Base-by-base conservation (phyloP, 2,888 invertebrate genomes). In the Caenorhabditis drosophilae region DNA sequence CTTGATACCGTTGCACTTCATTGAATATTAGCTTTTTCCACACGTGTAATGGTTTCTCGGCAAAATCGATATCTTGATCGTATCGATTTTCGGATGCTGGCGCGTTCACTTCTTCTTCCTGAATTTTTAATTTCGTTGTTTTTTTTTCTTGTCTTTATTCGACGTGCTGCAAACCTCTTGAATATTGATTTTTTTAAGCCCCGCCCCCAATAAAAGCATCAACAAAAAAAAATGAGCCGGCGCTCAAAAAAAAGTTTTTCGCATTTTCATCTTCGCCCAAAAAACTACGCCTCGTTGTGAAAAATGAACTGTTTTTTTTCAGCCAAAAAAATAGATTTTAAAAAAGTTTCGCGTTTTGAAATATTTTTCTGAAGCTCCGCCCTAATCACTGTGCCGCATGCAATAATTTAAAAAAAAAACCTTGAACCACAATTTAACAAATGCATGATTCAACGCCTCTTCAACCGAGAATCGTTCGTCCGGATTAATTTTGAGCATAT, bases 391-490 rank as follows among this genome's bases (percentile, higher is more conserved):
- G n/a, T n/a, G n/a, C n/a, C n/a, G n/a, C n/a, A n/a, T n/a, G n/a
- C n/a, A n/a, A n/a, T n/a, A n/a, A n/a, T n/a, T n/a, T n/a, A n/a
- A n/a, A n/a, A n/a, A n/a, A n/a, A n/a, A n/a, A n/a, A 97, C 96
- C 87, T 98, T 97, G 87, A 93, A 98, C 98, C 98, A 98, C 69
- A 98, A 93, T 87, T 95, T 94, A 85, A 98, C 98, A 88, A 98
- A 98, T 67, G 96, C 94, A 87, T 98, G 98, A 18, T 74, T 88
- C 78, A 98, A 89, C 71, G 98, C 98, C 83, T 97, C 95, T 86
- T 97, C 96, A 55, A 98, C 97, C 50, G 93, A 94, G 88, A 96
- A 98, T 87, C 98, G 89, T 56, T 91, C 89, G 87, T 94, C 93
- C 47, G 98, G 98, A 88, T 98, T 98, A 85, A 98, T 92, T 62